Conservation (phyloP, 2,113 vertebrate species). For the Cyanoliseus patagonus region DNA sequence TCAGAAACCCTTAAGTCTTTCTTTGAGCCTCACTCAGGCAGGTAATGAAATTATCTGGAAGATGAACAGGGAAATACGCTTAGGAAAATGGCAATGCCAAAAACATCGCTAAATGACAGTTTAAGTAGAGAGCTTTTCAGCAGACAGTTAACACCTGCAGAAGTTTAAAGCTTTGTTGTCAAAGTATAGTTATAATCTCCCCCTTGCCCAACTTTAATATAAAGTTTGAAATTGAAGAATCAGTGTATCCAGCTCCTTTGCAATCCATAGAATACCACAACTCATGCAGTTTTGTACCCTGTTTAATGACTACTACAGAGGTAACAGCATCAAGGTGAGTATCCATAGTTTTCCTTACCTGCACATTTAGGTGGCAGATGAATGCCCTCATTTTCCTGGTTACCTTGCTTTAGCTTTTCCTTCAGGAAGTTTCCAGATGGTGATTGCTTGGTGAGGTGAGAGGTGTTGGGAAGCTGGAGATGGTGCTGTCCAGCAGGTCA, state of each 20-base stretch:
- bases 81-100: neutral
- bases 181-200: neutral
- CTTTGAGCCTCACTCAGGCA: neutral
- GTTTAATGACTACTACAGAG: neutral
- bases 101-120: neutral
- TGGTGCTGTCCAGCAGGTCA: neutral
- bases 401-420: neutral
- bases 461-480: neutral
- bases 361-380: accelerated
- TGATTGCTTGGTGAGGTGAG: neutral
- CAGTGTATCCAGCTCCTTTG: neutral
- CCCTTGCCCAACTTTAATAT: neutral
- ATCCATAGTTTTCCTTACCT: neutral
- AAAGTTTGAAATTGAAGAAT: neutral
- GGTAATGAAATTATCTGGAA: slow-evolving; percentile 5
- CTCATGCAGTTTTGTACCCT: neutral
- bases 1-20: neutral
- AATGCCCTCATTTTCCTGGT: neutral
- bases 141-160: neutral
- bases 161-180: neutral
- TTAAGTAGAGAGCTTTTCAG: neutral
- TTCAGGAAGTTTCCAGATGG: neutral
- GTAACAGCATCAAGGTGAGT: neutral
- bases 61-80: neutral
- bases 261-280: neutral